Conservation (phyloP, 2,113 vertebrate species). For the Aspidoscelis tigris region DNA sequence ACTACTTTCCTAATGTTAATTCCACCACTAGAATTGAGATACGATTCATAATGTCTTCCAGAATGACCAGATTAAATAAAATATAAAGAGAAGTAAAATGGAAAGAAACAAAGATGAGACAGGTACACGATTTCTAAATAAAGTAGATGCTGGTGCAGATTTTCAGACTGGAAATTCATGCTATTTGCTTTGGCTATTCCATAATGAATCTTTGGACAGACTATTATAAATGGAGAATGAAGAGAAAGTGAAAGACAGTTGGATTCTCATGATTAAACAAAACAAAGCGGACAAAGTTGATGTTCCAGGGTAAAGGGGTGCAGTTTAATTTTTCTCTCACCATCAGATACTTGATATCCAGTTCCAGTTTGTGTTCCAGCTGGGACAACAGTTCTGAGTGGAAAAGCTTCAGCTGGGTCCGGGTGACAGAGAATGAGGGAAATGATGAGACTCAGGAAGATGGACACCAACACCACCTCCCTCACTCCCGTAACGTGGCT, state of each 20-base stretch:
- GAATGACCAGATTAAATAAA: neutral
- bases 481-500: neutral
- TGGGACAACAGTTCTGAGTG: constrained; percentile 86
- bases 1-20: too few species aligned
- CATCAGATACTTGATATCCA: constrained; percentile 86
- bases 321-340: constrained; percentile 55
- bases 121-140: neutral
- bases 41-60: neutral
- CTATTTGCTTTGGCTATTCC: neutral
- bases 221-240: neutral
- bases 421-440: neutral
- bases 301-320: neutral
- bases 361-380: constrained; percentile 85
- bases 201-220: neutral
- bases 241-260: constrained; percentile 16
- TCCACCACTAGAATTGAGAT: too few species aligned
- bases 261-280: neutral
- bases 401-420: constrained; percentile 82
- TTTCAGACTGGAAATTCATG: neutral
- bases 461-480: neutral
- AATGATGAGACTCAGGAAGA: neutral
- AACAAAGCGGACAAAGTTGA: neutral
- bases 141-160: neutral
- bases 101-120: neutral
- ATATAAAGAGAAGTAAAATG: neutral